These are phyloP conservation scores for Porites rus DNA, from an alignment of 92 coral and sea anemone species.

Conservation along the genomic window DNA sequence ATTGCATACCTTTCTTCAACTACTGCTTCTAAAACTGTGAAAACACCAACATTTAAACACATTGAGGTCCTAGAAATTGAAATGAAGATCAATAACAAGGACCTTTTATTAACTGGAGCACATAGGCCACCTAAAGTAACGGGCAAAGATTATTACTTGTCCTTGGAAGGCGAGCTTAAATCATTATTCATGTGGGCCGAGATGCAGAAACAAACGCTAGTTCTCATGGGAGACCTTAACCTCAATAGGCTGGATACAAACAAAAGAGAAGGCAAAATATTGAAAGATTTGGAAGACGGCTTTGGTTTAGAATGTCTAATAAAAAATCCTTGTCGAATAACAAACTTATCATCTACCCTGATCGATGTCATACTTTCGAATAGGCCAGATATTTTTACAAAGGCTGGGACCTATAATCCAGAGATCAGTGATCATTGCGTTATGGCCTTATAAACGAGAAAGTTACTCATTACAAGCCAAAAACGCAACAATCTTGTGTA, in stretches of 20 bases:
- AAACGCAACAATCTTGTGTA: too few relatives aligned
- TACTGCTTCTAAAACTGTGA: conserved; percentile 2
- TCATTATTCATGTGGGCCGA: conserved; percentile 32
- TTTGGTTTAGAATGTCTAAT: too few relatives aligned
- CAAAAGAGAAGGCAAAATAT: conserved; percentile 40
- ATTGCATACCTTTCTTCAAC: background rate
- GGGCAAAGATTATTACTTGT: conserved; percentile 12
- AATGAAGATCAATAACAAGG: conserved; percentile 8
- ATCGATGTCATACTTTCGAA: too few relatives aligned
- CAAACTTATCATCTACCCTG: too few relatives aligned
- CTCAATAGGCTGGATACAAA: background rate
- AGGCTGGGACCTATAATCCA: too few relatives aligned
- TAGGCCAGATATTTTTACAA: too few relatives aligned
- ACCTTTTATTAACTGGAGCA: background rate
- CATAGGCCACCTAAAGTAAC: conserved; percentile 25
- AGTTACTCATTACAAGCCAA: too few relatives aligned
- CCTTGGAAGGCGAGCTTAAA: conserved; percentile 1
- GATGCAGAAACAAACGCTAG: conserved; percentile 9
- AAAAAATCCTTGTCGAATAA: too few relatives aligned
- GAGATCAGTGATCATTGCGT: too few relatives aligned
- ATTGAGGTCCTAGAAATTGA: conserved; percentile 27
- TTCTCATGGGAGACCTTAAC: conserved; percentile 43
- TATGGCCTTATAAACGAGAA: too few relatives aligned
- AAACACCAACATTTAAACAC: background rate
- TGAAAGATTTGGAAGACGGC: conserved; percentile 21